Evolutionary conservation across 2,113 vertebrate genomes (phyloP).

Genomic region (Neomonachus schauinslandi): DNA sequence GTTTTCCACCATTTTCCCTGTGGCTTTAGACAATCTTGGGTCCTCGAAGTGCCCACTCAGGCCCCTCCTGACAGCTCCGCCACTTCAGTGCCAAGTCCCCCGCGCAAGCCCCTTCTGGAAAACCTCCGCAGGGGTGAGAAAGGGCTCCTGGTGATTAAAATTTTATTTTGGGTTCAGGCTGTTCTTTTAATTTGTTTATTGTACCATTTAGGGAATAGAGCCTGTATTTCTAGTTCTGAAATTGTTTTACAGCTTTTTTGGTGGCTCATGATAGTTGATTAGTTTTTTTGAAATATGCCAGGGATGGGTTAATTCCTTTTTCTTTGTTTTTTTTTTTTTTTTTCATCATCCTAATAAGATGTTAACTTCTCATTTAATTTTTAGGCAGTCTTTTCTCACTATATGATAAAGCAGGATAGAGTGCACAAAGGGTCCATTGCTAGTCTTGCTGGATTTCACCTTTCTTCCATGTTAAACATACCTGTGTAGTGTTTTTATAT

Average conservation of each 20-base stretch:
- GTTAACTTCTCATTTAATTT: neutral
- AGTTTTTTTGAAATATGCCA: neutral
- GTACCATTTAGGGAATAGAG: neutral
- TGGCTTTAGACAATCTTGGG: too few species aligned
- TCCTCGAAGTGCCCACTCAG: too few species aligned
- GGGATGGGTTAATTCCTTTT: neutral
- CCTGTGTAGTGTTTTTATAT: neutral
- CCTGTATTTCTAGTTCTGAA: slow-evolving; percentile 6
- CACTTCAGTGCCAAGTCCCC: too few species aligned
- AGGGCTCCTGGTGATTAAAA: neutral
- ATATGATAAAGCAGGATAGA: neutral
- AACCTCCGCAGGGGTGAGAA: too few species aligned
- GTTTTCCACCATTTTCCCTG: too few species aligned
- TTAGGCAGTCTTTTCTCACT: neutral
- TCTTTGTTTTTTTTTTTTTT: neutral
- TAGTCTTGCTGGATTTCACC: neutral
- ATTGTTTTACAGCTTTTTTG: neutral
- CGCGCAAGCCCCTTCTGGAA: too few species aligned
- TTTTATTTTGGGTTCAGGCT: slow-evolving; percentile 17
- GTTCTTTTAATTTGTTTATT: neutral
- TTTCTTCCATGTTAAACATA: neutral
- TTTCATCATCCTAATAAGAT: neutral
- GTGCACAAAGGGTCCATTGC: neutral
- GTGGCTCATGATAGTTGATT: neutral
- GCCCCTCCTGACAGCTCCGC: too few species aligned